A percentile compares a stretch with the other conserved stretches of the same genome.
Evolutionary conservation across 2,113 vertebrate species (phyloP).

Genomic region (Lepisosteus osseus): DNA sequence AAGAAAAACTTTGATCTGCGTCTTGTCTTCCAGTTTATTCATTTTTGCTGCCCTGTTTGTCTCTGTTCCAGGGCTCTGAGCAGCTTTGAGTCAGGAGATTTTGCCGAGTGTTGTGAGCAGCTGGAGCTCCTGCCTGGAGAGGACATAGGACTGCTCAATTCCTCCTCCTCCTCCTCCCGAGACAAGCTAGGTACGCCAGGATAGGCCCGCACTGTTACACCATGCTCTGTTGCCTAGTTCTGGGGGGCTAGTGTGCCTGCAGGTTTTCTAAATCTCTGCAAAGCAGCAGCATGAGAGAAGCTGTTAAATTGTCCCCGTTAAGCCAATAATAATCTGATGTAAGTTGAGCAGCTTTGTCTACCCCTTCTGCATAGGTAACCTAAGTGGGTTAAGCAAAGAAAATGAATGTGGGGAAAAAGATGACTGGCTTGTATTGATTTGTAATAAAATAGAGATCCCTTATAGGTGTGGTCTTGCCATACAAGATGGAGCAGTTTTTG

Average conservation of each 20-base stretch:
- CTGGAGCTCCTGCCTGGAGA: constrained; percentile 92
- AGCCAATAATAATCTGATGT: no score
- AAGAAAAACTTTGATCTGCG: background rate
- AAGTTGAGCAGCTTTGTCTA: no score
- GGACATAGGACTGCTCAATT: constrained; percentile 81
- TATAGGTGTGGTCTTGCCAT: no score
- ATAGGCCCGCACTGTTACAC: background rate
- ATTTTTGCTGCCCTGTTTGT: background rate
- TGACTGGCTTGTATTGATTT: no score
- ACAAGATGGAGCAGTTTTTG: no score
- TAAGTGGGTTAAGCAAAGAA: no score
- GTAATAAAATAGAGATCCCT: no score
- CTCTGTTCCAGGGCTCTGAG: constrained; percentile 79
- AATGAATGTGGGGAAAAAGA: no score
- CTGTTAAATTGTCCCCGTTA: background rate
- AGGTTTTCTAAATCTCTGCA: no score
- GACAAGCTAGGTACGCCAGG: constrained; percentile 85
- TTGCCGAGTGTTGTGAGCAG: constrained; percentile 81
- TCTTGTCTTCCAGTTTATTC: background rate
- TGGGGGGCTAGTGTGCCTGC: no score
- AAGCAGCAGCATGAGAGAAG: no score
- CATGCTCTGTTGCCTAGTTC: background rate
- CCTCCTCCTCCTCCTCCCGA: constrained; percentile 58
- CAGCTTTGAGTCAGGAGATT: constrained; percentile 87
- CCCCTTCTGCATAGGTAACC: no score